Conservation (phyloP, 1,140 invertebrate species). For the Hycleus cichorii region DNA sequence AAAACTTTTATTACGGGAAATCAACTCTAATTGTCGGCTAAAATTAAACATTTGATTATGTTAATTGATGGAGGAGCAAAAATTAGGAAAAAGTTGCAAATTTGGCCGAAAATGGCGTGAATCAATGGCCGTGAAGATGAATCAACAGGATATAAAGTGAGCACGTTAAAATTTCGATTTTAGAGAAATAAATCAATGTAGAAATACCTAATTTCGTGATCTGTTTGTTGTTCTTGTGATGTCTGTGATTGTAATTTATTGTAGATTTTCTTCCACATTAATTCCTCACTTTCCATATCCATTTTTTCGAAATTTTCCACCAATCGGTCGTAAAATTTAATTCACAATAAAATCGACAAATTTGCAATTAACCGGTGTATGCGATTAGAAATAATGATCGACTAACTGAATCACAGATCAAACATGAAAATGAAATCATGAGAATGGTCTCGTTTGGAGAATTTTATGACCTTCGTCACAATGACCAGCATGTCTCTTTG, state of each 20-base stretch:
- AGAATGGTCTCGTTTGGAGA: neutral
- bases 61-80: too few relatives aligned
- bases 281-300: constrained; percentile 34
- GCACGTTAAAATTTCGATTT: neutral
- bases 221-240: constrained; percentile 22
- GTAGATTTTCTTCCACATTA: constrained; percentile 36
- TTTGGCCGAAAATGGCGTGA: too few relatives aligned
- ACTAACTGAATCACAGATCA: neutral
- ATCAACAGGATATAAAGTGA: too few relatives aligned
- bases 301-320: constrained; percentile 7
- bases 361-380: neutral
- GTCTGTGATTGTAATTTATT: constrained; percentile 32
- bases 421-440: constrained; percentile 1
- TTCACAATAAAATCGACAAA: neutral
- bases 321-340: neutral
- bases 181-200: neutral
- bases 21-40: too few relatives aligned
- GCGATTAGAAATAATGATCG: neutral
- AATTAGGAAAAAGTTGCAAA: too few relatives aligned
- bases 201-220: constrained; percentile 33
- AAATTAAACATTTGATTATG: too few relatives aligned
- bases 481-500: too few relatives aligned
- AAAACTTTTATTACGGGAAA: too few relatives aligned
- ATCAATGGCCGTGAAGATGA: neutral
- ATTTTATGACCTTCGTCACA: neutral